These are phyloP conservation scores for Oncorhynchus gorbuscha DNA, from an alignment of 2,113 vertebrate genomes.

Conservation along the genomic window DNA sequence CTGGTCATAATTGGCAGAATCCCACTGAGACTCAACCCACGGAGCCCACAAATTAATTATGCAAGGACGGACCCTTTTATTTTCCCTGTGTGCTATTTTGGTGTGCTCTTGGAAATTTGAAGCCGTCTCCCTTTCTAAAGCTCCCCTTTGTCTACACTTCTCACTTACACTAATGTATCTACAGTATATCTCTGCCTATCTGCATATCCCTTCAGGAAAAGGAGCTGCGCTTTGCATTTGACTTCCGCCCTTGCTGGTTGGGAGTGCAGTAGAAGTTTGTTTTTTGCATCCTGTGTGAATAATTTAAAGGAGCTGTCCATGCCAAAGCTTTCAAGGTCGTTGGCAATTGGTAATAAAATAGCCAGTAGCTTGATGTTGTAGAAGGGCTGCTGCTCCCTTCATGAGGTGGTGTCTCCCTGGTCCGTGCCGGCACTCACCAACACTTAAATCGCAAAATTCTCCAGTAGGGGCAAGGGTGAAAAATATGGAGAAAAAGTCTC, in stretches of 20 bases:
- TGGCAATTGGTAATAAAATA: conserved; percentile 16
- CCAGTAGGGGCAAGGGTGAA: conserved; percentile 3
- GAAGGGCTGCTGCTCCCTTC: background rate
- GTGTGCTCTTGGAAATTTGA: background rate
- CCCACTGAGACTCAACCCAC: conserved; percentile 33
- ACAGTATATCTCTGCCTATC: too few relatives aligned
- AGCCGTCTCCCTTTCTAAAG: background rate
- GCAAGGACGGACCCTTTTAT: conserved; percentile 28
- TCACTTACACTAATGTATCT: too few relatives aligned
- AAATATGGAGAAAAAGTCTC: conserved; percentile 5
- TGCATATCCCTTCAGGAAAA: background rate
- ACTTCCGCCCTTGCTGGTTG: conserved; percentile 19
- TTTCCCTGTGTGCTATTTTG: background rate
- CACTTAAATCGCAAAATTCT: conserved; percentile 32
- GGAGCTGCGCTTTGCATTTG: conserved; percentile 11
- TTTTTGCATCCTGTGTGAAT: conserved; percentile 47
- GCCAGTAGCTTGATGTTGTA: conserved; percentile 22
- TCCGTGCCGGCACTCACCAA: conserved; percentile 7
- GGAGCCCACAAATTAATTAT: conserved; percentile 47
- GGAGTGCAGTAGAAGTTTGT: conserved; percentile 15
- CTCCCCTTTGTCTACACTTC: background rate
- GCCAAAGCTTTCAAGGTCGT: conserved; percentile 48
- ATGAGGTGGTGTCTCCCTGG: background rate
- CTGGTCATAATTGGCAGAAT: conserved; percentile 44
- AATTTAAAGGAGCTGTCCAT: conserved; percentile 44